Evolutionary conservation across 2,113 vertebrate genomes (phyloP), one percentile per base, ranked within the genome.

Genomic region (Microtus ochrogaster): DNA sequence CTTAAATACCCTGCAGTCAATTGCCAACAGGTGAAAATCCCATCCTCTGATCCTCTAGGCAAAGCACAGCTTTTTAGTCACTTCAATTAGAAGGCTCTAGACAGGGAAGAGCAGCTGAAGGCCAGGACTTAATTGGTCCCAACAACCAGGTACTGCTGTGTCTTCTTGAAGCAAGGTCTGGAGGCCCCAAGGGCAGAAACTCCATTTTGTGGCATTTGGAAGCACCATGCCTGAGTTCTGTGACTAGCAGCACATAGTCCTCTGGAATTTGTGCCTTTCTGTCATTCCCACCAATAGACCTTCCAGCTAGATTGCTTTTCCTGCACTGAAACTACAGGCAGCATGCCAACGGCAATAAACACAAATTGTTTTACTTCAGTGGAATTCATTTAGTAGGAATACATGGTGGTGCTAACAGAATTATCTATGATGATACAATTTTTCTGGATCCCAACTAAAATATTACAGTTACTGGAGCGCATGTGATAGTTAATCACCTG

Each of bases 361-460:
- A 61, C 21, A 90, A 85, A 95, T 88, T 90, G 72, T 84, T 88
- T 96, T 85, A 92, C 39, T 89, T 79, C 41, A 76, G 2, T n/a
- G 36, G 72, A 95, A 95, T 89, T 90, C 28, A 55, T 95, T 92
- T 79, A 92, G 83, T 89, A 96, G 72, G 79, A 92, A 72, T 55
- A 82, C 52, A 92, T 92, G 21, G 58, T 17, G 49, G 58, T 7
- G 12, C 74, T 17, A 70, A 44, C 13, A 41, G 47, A 90, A 87
- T 70, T 44, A 74, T 83, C 47, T 66, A 68, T 1, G 12, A 58
- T 63, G 58, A 92, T 52, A 63, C 30, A 74, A 87, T 74, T 88
- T 6, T 95, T 85, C 58, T 79, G 5, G 39, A 47, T 73, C 78
- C 68, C 73, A 30, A 39, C 36, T 79, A 55, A 66, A 89, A 85